Base-by-base conservation (phyloP, 2,888 invertebrate species). In the Eupithecia abbreviata region DNA sequence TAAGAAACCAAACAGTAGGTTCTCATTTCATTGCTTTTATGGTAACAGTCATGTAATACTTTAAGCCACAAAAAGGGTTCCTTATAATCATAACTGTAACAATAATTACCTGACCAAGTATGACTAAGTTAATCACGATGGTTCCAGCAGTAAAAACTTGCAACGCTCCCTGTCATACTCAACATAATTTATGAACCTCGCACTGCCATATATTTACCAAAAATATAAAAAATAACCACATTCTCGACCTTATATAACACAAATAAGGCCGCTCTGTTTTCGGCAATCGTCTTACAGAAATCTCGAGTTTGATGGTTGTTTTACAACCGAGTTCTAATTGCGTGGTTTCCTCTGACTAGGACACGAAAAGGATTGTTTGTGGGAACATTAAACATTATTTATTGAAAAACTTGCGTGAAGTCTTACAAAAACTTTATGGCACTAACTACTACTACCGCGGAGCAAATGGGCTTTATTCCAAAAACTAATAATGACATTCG, bases 271-370 rank as follows among this genome's bases (percentile, higher is more conserved):
- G 18, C 30, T 47, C 6, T 45, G 42, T 83, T 85, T 82, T 76
- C 80, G 79, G 47, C 78, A 84, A 86, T 90, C 90, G 90, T 86
- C 88, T 82, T 87, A 88, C 88, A 89, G 87, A 90, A 90, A 88
- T 92, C 90, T 88, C 85, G 88, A 90, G 88, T 92, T 94, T 94
- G 92, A 95, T 93, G 93, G 93, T 90, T 92, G 89, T 94, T 95
- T 94, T 94, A 95, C 90, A 87, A 88, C 92, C 90, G 86, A 88
- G 90, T 90, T 91, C 91, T 93, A 94, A 95, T 94, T 93, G 92
- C 89, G 88, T 90, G 89, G 91, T 92, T 92, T 93, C 92, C 91
- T 92, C 89, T 90, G 88, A 90, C 90, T 92, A 93, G 92, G 84
- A 87, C 86, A 88, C 84, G 90, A 88, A 88, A 87, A 84, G 85